Evolutionary conservation across 2,888 invertebrate genomes (phyloP).

Genomic region (Willowsia nigromaculata): DNA sequence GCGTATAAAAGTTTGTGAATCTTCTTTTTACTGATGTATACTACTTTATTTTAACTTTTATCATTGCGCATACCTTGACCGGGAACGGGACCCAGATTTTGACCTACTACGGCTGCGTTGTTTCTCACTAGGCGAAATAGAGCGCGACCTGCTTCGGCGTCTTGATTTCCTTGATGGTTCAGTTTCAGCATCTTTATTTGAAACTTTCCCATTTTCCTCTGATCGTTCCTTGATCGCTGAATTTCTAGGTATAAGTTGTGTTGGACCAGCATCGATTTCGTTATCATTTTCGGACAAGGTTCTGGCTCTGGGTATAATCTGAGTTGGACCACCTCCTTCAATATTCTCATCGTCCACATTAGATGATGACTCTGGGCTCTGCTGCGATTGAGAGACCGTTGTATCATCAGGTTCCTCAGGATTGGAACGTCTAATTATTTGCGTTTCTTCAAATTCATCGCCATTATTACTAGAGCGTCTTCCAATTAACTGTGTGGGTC

Average conservation of each 20-base stretch:
- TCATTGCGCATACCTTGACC: slow-evolving; percentile 28
- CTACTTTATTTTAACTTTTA: neutral
- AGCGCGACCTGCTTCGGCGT: neutral
- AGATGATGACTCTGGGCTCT: neutral
- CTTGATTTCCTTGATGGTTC: neutral
- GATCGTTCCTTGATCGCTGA: no score
- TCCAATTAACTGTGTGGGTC: neutral
- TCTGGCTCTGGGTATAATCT: slow-evolving; percentile 7
- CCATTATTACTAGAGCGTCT: neutral
- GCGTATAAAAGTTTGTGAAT: neutral
- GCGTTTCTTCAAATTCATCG: neutral
- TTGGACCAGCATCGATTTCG: slow-evolving; percentile 27
- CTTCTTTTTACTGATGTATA: neutral
- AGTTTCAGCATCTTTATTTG: neutral
- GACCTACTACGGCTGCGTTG: slow-evolving; percentile 38
- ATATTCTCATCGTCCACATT: neutral
- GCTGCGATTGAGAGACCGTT: neutral
- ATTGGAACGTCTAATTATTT: neutral
- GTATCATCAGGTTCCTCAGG: neutral
- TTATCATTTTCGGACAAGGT: neutral
- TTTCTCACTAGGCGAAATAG: neutral
- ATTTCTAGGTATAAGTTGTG: neutral
- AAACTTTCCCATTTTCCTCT: neutral
- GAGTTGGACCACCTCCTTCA: slow-evolving; percentile 56
- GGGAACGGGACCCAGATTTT: slow-evolving; percentile 38